Evolutionary conservation across 2,113 vertebrate genomes (phyloP).

Genomic region (Atlantisia rogersi): DNA sequence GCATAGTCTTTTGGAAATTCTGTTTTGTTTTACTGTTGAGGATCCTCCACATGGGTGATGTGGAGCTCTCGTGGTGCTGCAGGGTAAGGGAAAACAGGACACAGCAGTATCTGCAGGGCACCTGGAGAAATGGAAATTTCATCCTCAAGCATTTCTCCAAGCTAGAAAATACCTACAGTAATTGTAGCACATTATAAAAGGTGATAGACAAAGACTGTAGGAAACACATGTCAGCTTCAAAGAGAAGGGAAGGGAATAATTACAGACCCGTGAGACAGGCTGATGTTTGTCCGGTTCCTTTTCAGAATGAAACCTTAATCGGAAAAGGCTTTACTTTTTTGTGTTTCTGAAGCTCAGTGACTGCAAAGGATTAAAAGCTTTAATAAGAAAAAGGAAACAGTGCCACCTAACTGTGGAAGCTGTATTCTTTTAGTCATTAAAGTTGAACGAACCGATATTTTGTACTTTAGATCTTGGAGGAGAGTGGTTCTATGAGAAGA

Average conservation of each 20-base stretch:
- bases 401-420: conserved; percentile 72
- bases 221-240: background rate
- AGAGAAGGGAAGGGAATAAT: conserved; percentile 12
- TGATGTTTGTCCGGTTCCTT: background rate
- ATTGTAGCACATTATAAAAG: background rate
- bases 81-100: background rate
- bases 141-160: background rate
- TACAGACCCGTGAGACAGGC: background rate
- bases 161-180: background rate
- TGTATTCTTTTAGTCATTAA: background rate
- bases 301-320: background rate
- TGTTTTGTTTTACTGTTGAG: background rate
- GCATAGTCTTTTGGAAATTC: background rate
- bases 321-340: background rate
- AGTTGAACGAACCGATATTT: background rate
- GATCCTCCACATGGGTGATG: background rate
- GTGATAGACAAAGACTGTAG: background rate
- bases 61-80: accelerated
- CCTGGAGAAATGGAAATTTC: background rate
- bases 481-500: background rate
- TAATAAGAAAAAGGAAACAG: conserved; percentile 69
- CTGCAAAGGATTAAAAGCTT: background rate
- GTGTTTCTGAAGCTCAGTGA: background rate
- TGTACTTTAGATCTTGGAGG: background rate
- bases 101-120: background rate